phyloP scores from a whole-genome alignment of 1,140 invertebrate genomes.

The Mesaphorura yosii region DNA sequence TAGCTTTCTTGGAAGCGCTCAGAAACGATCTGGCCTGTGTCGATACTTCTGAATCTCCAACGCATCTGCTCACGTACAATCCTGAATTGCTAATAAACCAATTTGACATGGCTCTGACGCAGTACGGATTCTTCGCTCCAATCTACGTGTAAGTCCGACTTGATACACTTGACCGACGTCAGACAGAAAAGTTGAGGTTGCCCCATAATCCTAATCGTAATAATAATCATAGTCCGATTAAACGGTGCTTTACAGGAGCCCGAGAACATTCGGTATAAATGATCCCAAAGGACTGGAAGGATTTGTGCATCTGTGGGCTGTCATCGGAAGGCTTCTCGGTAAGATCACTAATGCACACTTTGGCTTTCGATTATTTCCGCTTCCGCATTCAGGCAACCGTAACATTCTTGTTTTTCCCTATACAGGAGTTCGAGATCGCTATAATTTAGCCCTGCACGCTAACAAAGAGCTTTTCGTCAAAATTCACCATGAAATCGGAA shows the following conservation, averaged over 20 bases:
- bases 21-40: constrained; percentile 12
- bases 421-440: too few relatives aligned
- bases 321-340: constrained; percentile 20
- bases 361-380: too few relatives aligned
- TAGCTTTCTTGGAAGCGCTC: constrained; percentile 8
- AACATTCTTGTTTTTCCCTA: too few relatives aligned
- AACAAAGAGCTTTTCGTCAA: constrained; percentile 10
- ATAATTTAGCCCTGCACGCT: too few relatives aligned
- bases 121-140: too few relatives aligned
- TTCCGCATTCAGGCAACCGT: too few relatives aligned
- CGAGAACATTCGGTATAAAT: constrained; percentile 11
- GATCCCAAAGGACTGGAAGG: constrained; percentile 13
- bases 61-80: constrained; percentile 15
- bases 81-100: constrained; percentile 21
- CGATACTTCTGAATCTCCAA: constrained; percentile 9
- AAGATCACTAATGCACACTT: constrained; percentile 25
- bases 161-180: too few relatives aligned
- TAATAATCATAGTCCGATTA: constrained; percentile 22
- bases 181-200: too few relatives aligned
- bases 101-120: constrained; percentile 27
- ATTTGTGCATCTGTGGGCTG: constrained; percentile 24
- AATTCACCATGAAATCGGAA: constrained; percentile 14
- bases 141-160: too few relatives aligned
- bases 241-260: too few relatives aligned
- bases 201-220: too few relatives aligned